Evolutionary conservation across 2,888 invertebrate species (phyloP), one percentile per base, ranked within the genome.

Genomic region (Drosophila longiperda): DNA sequence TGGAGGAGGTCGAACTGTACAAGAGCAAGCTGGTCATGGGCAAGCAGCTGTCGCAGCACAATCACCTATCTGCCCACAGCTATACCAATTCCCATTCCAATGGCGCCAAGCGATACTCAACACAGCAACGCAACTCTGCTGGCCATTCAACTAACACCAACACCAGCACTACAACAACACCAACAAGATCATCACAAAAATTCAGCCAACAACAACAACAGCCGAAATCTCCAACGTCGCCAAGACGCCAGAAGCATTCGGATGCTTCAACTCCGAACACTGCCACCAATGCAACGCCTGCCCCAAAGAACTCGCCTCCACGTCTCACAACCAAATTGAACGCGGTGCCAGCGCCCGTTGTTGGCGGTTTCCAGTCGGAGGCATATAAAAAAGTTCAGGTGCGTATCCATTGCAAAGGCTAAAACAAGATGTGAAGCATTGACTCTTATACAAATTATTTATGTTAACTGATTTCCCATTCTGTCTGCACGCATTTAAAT

Each of bases 1-100:
- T 92, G 42, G 91, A 92, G 65, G 93, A 93, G 71, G 90, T 92
- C 48, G 92, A 93, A 70, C 74, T 91, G 9, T 92, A 93, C 53
- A 92, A 92, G 70, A 92, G 92, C 50, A 89, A 90, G 32, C 79
- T 92, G 66, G 89, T 90, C 48, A 87, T 85, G 59, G 89, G 88
- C 75, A 91, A 92, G 38, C 91, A 91, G 66, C 75, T 87, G 53
- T 58, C 81, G 5, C 85, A 89, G 38, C 90, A 83, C 33, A 89
- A 83, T 61, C 88, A 90, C 54, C 77, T 63, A 49, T 49, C 55
- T 20, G 26, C 60, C 23, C 52, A 66, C 9, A 80, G 65, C 20
- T 62, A 61, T 23, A 20, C 40, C 15, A 40, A 40, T 26, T 26
- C 38, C 0, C 72, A 59, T 17, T 60, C 65, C 20, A 60, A 67